Evolutionary conservation across 2,888 invertebrate genomes (phyloP), one percentile per base, ranked within the genome.

Genomic region (Epinotia demarniana): DNA sequence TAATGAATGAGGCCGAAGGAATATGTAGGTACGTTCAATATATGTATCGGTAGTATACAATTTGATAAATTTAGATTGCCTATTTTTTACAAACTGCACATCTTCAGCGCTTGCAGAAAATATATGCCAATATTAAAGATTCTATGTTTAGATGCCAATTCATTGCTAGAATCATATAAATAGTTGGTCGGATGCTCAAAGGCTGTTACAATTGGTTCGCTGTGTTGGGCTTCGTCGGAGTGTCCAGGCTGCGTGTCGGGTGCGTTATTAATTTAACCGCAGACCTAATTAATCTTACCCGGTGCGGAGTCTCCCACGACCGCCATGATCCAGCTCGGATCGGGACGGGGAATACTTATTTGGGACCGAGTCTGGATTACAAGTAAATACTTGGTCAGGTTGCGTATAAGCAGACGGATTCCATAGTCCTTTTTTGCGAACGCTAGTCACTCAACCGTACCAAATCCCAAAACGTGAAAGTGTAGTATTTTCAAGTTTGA

Each of bases 211-310:
- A 85, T 85, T 39, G 39, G 9, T 39, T 86, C 86, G 86, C 85
- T 23, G 23, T n/a, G 16, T n/a, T 27, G 23, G 5, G 23, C 58
- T 58, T 23, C 58, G 16, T 81, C 77, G 75, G 76, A 78, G 80
- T 80, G 84, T 80, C 81, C 84, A 82, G 86, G 85, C 86, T 86
- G 88, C 88, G 89, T 87, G 87, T 87, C 83, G 83, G 81, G 79
- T 84, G 85, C 84, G 90, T 89, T 93, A 92, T 93, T 92, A 92
- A 92, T 92, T 90, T 90, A 89, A 89, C 90, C 90, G 81, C 87
- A 85, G 86, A 85, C 90, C 90, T 92, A 92, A 93, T 93, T 92
- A 93, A 92, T 93, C 91, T 91, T 87, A 86, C 87, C 90, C 87
- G 89, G 82, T 89, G 90, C 80, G 90, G 85, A 86, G 83, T 89